These are phyloP conservation scores for Hemibagrus guttatus DNA, from an alignment of 2,797 vertebrate species.

Conservation along the genomic window DNA sequence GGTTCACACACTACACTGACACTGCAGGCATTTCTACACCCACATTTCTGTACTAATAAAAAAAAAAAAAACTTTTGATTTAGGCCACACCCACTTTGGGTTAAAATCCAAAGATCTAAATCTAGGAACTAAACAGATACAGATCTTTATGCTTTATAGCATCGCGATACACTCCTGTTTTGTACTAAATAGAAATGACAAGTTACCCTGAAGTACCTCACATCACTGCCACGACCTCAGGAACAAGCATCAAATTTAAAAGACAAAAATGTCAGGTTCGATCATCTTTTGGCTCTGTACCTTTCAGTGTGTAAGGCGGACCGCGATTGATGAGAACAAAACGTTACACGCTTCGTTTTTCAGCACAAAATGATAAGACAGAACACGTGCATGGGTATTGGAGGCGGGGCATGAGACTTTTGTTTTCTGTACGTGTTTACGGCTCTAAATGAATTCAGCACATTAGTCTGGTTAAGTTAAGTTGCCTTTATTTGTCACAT, in stretches of 20 bases:
- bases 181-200: background rate
- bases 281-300: background rate
- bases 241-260: background rate
- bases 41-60: too few relatives aligned
- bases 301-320: background rate
- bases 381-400: background rate
- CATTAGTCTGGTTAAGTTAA: too few relatives aligned
- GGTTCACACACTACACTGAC: background rate
- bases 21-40: background rate
- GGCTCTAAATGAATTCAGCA: background rate
- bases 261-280: background rate
- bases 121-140: background rate
- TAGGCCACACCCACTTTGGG: background rate
- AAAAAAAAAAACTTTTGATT: too few relatives aligned
- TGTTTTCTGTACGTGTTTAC: background rate
- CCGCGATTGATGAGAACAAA: background rate
- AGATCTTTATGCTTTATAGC: background rate
- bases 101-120: too few relatives aligned
- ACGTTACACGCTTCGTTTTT: background rate
- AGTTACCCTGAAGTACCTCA: background rate
- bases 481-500: too few relatives aligned
- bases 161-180: background rate
- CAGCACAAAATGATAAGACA: background rate
- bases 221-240: background rate
- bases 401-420: background rate